Evolutionary conservation across 37 sponge, comb jelly and placozoan species (phyloP).

Genomic region (Cladorhizidae sp.): DNA sequence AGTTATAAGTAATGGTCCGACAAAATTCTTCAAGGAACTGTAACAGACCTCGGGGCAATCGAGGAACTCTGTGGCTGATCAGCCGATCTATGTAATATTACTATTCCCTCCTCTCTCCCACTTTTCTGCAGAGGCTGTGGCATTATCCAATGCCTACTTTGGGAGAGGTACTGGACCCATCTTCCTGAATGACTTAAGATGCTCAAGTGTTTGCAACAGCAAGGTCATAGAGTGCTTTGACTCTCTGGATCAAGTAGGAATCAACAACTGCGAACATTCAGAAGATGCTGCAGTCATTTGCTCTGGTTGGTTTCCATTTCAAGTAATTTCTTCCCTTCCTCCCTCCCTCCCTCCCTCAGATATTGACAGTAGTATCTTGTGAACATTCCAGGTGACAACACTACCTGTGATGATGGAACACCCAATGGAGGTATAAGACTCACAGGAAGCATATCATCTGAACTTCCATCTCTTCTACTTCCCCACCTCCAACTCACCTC

Average conservation of each 20-base stretch:
- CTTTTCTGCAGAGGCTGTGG: constrained; percentile 9
- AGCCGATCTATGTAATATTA: too few relatives aligned
- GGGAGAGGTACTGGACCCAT: constrained; percentile 27
- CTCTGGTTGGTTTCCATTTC: too few relatives aligned
- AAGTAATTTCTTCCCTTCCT: neutral
- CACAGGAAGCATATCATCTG: constrained; percentile 9
- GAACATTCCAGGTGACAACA: too few relatives aligned
- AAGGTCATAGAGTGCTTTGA: constrained; percentile 12
- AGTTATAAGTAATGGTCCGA: too few relatives aligned
- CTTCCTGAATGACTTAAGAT: constrained; percentile 29
- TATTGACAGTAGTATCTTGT: neutral
- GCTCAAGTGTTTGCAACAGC: neutral
- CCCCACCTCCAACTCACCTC: too few relatives aligned
- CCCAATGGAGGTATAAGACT: constrained; percentile 33
- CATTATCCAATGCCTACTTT: constrained; percentile 7
- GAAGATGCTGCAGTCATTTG: constrained; percentile 59
- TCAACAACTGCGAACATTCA: constrained; percentile 45
- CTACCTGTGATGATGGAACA: neutral
- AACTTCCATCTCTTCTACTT: constrained; percentile 30
- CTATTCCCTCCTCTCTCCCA: neutral
- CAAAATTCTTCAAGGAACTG: neutral
- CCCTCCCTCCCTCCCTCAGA: constrained; percentile 1
- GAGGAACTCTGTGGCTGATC: too few relatives aligned
- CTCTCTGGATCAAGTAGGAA: neutral
- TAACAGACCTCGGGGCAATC: too few relatives aligned